Base-by-base conservation (phyloP, 2,797 vertebrate species). In the Huso huso region DNA sequence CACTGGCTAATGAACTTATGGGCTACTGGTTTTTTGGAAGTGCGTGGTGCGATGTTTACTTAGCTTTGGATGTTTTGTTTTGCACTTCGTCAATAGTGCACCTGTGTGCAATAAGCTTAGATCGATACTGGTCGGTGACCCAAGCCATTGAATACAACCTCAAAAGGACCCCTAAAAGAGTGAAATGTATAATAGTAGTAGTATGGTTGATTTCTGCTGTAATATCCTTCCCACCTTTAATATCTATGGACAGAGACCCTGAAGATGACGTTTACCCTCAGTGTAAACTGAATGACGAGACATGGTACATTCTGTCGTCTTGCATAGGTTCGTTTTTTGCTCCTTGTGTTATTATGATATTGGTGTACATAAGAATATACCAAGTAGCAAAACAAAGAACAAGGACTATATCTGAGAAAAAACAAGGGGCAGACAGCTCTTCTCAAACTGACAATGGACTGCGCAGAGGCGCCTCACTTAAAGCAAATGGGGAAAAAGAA, bases 21-120 rank as follows among this genome's bases (percentile, higher is more conserved):
- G 93, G 91, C 76, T 96, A 90, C 79, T 99, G 96, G 96, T 93
- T 91, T 84, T 97, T 98, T 37, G 95, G 95, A 49, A 91, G 89
- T 81, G 87, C 92, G 68, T 98, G 95, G 95, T 99, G 96, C 62
- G 93, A 95, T 76, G 91, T 96, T 77, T 98, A 99, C 83, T 79
- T 93, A 79, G 95, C 96, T 0, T 84, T 99, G 75, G 96, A 99
- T 5, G 96, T 98, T 67, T 86, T 99, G 49, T 96, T 98, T 85
- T 99, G 96, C 86, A 99, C 95, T 53, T 94, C 96, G 0, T 97
- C 95, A 60, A 99, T 99, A 49, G 95, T 94, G 64, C 95, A 99
- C 78, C 88, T 98, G 67, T 97, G 95, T 0, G 96, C 95, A 66
- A 98, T 99, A 71, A 97, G 95, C 82, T 78, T 99, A 73, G 95